Evolutionary conservation across 2,888 invertebrate genomes (phyloP), one percentile per base, ranked within the genome.

Genomic region (Stegophylla sp.): DNA sequence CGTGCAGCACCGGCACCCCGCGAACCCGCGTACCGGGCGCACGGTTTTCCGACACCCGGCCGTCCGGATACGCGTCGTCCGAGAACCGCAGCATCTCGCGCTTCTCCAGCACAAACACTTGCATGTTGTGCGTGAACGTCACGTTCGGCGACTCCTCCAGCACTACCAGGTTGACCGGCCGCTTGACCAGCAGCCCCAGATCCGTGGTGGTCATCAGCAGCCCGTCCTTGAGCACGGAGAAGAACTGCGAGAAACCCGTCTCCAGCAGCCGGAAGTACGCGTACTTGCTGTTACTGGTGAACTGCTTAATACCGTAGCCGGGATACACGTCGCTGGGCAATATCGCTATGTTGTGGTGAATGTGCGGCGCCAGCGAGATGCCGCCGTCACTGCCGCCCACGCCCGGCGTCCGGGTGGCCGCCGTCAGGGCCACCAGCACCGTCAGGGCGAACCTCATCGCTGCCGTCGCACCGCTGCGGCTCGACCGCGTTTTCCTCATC

Each of bases 161-260:
- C 26, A 95, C 91, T 75, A 94, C 90, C 82, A 95, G 89, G 86
- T 94, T 92, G 41, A 95, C 92, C 0, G 94, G 93, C 84, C 91
- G 90, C 86, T 95, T 92, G 82, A 94, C 91, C 83, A 96, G 88
- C 17, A 94, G 93, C 75, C 92, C 64, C 61, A 96, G 89, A 86
- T 95, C 94, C 56, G 94, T 91, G 41, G 94, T 95, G 66, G 95
- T 95, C 95, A 96, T 96, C 82, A 96, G 91, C 81, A 95, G 90
- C 74, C 96, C 96, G 86, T 95, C 93, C 84, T 92, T 92, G 82
- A 96, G 90, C 84, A 96, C 92, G 13, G 96, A 93, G 87, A 96
- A 96, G 87, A 92, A 95, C 84, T 93, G 91, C 67, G 93, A 92
- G 86, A 91, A 94, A 83, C 92, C 93, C 72, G 93, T 93, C 85